Evolutionary conservation across 1,140 invertebrate species (phyloP), one percentile per base, ranked within the genome.

Genomic region (Calephelis virginiensis): DNA sequence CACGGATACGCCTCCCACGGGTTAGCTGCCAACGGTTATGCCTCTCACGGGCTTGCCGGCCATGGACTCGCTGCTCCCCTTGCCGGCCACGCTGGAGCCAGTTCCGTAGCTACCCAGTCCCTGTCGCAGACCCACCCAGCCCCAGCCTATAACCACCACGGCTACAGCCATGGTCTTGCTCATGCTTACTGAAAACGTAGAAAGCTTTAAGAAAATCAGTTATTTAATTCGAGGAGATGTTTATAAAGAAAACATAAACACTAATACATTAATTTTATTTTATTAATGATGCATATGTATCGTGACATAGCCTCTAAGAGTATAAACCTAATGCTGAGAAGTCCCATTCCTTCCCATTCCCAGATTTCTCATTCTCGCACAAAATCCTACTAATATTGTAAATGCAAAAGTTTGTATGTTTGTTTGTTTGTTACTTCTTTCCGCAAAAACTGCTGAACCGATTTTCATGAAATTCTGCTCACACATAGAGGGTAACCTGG

Each of bases 151-250:
- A 10, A 10, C n/a, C 47, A 48, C 47, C 47, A 6, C 47, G 47
- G 14, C 50, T 53, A 53, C 4, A 9, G 50, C 17, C 50, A 53
- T 28, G 50, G 50, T 17, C 50, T 53, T 10, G 9, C 50, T 5
- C 17, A 28, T 10, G 50, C 53, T 59, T 59, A 59, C 53, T 59
- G 11, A 59, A 59, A 9, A 59, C 17, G 28, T 59, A 59, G 28
- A 59, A n/a, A 6, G 28, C 17, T 11, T 59, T 37, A 59, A 9
- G 37, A 12, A 59, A 59, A 38, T 12, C 17, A 38, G 12, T 59
- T 59, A 59, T 59, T 59, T 59, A 59, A 59, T 59, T 59, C 53
- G 28, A 59, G 53, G 53, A 38, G 11, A 37, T 37, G 53, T 59
- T 59, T 28, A 59, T 50, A 50, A 50, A 50, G 14, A 50, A 17